Base-by-base conservation (phyloP, 1,140 invertebrate species). In the Subanguina moxae region DNA sequence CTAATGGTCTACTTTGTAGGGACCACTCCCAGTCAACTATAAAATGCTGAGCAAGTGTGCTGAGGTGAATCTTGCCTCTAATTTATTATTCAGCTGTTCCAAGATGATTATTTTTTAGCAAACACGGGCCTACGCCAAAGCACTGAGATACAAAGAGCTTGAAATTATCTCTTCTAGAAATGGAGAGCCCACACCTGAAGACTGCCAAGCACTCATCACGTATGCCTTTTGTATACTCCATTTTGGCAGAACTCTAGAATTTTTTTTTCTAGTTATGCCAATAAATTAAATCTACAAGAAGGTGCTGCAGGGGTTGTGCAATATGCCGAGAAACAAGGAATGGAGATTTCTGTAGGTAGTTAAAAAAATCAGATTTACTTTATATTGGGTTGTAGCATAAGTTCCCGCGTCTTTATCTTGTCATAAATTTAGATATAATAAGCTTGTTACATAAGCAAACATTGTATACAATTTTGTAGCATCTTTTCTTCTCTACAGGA, bases 251-350 rank as follows among this genome's bases (percentile, higher is more conserved):
- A 21, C n/a, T 17, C 30, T 72, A 7, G 28, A 3, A 5, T 56
- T 61, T 8, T 61, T 32, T 5, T 32, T 64, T 74, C 73, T 65
- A 87, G 92, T 15, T 97, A 97, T 68, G 98, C 98, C 79, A 98
- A 98, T 82, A 98, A 99, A 84, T 84, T 99, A 13, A 94, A 98
- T 82, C 93, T 98, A 78, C 91, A 94, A 70, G 96, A 98, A 85
- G 94, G 94, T 0, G 94, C 96, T 0, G 90, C 92, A 74, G 94
- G 89, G 77, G 85, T 96, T 0, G 84, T 98, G 15, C 89, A 93
- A 75, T 91, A 91, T 78, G 92, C 95, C 0, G 92, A 89, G 59
- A 88, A 88, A 61, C 71, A 82, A 48, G 82, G 84, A 65, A 76
- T 86, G 77, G 84, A 84, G 68, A 77, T 82, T 68, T 64, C 68